phyloP scores from a whole-genome alignment of 2,113 vertebrate species.

The Poicephalus meyeri region DNA sequence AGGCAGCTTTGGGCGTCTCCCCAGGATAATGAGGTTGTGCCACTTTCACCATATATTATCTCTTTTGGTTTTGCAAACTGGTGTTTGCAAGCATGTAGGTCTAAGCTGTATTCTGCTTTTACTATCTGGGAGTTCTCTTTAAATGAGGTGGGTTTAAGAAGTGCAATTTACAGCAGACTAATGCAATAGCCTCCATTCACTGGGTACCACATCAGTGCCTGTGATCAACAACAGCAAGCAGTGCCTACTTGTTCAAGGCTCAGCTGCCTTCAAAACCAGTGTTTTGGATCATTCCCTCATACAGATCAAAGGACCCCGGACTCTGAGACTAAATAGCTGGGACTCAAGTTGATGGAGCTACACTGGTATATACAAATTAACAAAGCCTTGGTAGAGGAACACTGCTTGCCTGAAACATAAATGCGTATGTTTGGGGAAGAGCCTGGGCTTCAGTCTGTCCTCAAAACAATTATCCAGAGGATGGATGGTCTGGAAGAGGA shows the following conservation, averaged over 20 bases:
- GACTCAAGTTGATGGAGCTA: not conserved
- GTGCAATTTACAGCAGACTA: not conserved
- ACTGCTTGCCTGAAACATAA: not conserved
- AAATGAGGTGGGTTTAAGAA: not conserved
- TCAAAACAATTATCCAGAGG: not conserved
- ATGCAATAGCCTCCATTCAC: not conserved
- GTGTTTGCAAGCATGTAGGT: not conserved
- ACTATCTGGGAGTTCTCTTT: not conserved
- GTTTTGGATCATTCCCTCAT: not conserved
- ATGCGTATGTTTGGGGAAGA: not conserved
- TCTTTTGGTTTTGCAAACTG: accelerated
- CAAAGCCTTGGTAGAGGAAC: not conserved
- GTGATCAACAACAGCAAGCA: not conserved
- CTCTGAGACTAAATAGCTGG: not conserved
- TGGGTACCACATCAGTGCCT: not conserved
- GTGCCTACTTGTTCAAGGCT: not conserved
- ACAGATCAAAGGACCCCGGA: not conserved
- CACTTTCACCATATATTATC: not conserved
- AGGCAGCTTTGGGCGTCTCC: not conserved
- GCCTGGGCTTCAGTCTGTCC: not conserved
- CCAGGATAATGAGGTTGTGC: not conserved
- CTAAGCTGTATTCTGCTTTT: not conserved
- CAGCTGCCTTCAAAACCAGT: not conserved
- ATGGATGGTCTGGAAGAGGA: not conserved
- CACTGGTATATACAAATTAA: not conserved